phyloP scores from a whole-genome alignment of 2,888 invertebrate genomes.

The Acleris emargana region DNA sequence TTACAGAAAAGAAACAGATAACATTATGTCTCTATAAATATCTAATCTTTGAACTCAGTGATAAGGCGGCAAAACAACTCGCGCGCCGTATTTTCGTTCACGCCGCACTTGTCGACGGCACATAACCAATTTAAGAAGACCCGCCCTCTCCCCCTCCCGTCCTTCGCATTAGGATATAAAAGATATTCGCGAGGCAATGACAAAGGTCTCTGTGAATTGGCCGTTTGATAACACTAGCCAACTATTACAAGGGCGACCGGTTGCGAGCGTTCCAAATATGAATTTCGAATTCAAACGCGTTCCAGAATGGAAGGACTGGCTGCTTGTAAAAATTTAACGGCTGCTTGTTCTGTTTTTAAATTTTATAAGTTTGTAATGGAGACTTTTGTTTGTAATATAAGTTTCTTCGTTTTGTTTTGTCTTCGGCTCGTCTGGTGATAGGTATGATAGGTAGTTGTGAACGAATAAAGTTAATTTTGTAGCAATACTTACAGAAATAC shows the following conservation, averaged over 20 bases:
- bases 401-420: neutral
- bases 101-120: conserved; percentile 81
- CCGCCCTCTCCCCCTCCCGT: conserved; percentile 56
- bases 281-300: conserved; percentile 78
- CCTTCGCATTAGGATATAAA: conserved; percentile 46
- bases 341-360: conserved; percentile 11
- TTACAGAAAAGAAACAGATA: conserved; percentile 15
- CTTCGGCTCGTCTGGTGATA: neutral
- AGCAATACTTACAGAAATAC: too few relatives aligned
- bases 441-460: too few relatives aligned
- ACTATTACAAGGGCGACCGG: conserved; percentile 84
- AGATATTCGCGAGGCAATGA: conserved; percentile 52
- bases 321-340: conserved; percentile 32
- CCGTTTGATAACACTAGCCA: conserved; percentile 79
- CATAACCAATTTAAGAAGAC: conserved; percentile 61
- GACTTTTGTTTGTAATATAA: neutral
- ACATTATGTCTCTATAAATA: conserved; percentile 27
- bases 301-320: conserved; percentile 64
- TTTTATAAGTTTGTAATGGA: conserved; percentile 1
- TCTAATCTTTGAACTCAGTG: conserved; percentile 68
- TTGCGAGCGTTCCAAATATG: conserved; percentile 78
- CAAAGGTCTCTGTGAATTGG: conserved; percentile 59
- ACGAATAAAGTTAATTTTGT: too few relatives aligned
- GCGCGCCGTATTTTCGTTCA: conserved; percentile 82
- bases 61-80: conserved; percentile 84